Base-by-base conservation (phyloP, 2,797 vertebrate species). In the Danionella dracula region DNA sequence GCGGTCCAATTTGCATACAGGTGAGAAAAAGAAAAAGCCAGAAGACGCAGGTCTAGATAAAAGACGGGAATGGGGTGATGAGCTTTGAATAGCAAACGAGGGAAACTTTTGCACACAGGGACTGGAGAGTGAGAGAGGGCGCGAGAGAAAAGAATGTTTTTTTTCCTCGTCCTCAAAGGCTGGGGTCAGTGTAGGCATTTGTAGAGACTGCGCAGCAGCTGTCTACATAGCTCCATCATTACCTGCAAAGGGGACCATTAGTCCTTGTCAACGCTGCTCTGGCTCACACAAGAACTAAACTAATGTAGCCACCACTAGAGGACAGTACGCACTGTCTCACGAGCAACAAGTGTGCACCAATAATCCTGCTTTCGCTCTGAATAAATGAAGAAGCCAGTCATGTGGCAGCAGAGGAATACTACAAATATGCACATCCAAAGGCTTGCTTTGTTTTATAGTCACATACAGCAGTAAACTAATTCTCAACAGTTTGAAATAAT, bases 1-100 rank as follows among this genome's bases (percentile, higher is more conserved):
- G 55, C 65, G 50, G 29, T 31, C 38, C 55, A 6, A 85, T 89
- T 89, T 87, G 84, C 87, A 87, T 90, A 88, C 85, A 88, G 87
- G 87, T 89, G 86, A 84, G 55, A 75, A 68, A 50, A 71, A 68
- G 68, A 60, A 74, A 76, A 60, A 69, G 55, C 60, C 55, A 63
- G 70, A 76, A 70, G 64, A 75, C 64, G 45, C 66, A 56, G 67
- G 69, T 58, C 53, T 69, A 53, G 66, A 72, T 64, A 76, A 73
- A 70, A 57, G 56, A 62, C 63, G 59, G 27, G 55, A 68, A 61
- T 57, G 61, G 66, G 71, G 74, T 67, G 72, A 76, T 74, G 77
- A 70, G 72, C 66, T 67, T 68, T 66, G 68, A 75, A 75, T 72
- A 49, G 66, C 40, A 58, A 71, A 71, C 62, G 65, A 70, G 66